Percentiles rank a stretch among this genome's conserved stretches.
These are phyloP conservation scores for Ranitomeya imitator DNA, from an alignment of 2,113 vertebrate species.

Conservation along the genomic window DNA sequence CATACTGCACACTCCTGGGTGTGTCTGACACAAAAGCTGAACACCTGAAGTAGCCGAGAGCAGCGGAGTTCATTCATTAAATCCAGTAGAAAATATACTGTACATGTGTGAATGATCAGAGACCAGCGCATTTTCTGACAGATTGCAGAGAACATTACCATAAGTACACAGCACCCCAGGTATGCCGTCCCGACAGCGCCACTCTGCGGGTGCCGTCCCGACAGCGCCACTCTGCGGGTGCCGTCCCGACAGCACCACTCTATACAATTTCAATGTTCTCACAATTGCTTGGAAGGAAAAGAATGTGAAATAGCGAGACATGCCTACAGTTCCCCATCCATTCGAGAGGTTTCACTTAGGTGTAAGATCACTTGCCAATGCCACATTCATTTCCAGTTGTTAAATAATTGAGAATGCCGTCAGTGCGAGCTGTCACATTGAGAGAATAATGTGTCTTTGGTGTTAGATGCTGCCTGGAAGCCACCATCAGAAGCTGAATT, in stretches of 20 bases:
- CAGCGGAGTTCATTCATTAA: neutral
- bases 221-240: too few species aligned
- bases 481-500: slow-evolving; percentile 58
- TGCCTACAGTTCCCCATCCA: neutral
- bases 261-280: too few species aligned
- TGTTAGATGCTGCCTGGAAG: slow-evolving; percentile 20
- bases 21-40: neutral
- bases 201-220: too few species aligned
- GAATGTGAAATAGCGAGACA: too few species aligned
- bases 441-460: neutral
- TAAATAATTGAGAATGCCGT: neutral
- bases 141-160: neutral
- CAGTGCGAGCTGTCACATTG: neutral
- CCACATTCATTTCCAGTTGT: neutral
- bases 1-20: neutral
- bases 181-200: too few species aligned
- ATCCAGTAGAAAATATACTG: neutral
- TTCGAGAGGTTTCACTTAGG: neutral
- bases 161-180: too few species aligned
- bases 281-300: too few species aligned
- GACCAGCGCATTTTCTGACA: neutral
- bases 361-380: neutral
- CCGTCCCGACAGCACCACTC: too few species aligned
- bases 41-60: neutral
- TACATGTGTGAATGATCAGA: neutral